Evolutionary conservation across 2,888 invertebrate species (phyloP).

Genomic region (Pyrgus malvae): DNA sequence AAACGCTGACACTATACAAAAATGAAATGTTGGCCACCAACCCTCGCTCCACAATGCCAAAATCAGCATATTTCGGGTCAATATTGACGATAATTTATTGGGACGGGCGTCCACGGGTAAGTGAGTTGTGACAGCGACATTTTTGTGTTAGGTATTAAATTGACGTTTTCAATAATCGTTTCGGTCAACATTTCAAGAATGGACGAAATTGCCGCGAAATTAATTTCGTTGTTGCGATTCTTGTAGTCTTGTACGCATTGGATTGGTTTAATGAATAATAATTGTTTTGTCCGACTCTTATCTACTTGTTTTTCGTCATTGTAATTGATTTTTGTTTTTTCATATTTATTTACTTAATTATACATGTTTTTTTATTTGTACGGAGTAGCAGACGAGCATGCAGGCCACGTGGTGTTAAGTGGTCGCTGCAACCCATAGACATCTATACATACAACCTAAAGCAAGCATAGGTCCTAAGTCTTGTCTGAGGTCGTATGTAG

Average conservation of each 20-base stretch:
- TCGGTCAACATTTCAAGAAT: slow-evolving; percentile 17
- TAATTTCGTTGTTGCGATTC: not conserved
- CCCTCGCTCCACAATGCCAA: slow-evolving; percentile 12
- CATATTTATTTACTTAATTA: no score
- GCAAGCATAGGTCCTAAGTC: no score
- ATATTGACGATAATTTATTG: slow-evolving; percentile 38
- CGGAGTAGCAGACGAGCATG: no score
- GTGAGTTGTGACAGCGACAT: slow-evolving; percentile 35
- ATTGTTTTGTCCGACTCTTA: no score
- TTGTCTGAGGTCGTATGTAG: no score
- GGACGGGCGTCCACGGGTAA: slow-evolving; percentile 31
- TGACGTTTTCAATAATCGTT: slow-evolving; percentile 31
- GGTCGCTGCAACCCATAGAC: no score
- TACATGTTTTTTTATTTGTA: no score
- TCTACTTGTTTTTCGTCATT: no score
- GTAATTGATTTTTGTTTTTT: no score
- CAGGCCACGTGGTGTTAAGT: no score
- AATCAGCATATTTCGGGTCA: slow-evolving; percentile 39
- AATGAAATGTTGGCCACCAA: slow-evolving; percentile 7
- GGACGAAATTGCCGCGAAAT: slow-evolving; percentile 1
- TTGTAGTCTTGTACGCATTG: not conserved
- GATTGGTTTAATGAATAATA: not conserved
- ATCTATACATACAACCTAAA: no score
- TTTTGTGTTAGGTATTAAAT: slow-evolving; percentile 30
- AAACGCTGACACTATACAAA: slow-evolving; percentile 10